phyloP scores from a whole-genome alignment of 2,888 invertebrate species.

The Nemotelus pantherinus region DNA sequence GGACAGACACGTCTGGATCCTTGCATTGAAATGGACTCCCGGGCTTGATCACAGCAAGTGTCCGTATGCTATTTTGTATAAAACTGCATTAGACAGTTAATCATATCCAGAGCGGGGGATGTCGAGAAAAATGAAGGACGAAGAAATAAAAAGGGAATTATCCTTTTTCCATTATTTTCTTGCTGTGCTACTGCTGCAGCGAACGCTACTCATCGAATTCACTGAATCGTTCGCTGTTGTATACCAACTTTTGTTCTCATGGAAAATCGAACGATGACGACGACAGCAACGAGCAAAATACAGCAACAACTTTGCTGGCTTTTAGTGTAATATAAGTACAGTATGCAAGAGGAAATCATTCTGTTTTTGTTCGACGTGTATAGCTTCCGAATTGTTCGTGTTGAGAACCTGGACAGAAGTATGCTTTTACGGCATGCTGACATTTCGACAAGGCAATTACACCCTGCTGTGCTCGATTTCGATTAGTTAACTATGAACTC shows the following conservation, averaged over 20 bases:
- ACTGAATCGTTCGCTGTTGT: too few species aligned
- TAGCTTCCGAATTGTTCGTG: conserved; percentile 20
- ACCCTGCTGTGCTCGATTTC: conserved; percentile 42
- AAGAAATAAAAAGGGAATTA: conserved; percentile 39
- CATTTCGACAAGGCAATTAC: conserved; percentile 47
- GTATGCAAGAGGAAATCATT: neutral
- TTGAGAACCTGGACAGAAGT: conserved; percentile 37
- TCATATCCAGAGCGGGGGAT: conserved; percentile 33
- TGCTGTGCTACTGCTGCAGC: neutral
- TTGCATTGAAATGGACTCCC: neutral
- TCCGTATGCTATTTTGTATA: conserved; percentile 42
- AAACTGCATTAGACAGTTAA: conserved; percentile 52
- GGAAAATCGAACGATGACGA: neutral
- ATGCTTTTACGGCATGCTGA: conserved; percentile 51
- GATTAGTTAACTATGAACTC: conserved; percentile 30
- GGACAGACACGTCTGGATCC: conserved; percentile 26
- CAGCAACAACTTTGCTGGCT: conserved; percentile 6
- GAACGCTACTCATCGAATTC: neutral
- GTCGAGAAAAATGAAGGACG: neutral
- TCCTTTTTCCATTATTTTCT: conserved; percentile 32
- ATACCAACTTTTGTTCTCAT: neutral
- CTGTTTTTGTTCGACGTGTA: neutral
- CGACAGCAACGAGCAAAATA: neutral
- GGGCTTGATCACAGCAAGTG: conserved; percentile 48
- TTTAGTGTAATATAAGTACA: neutral